phyloP scores from a whole-genome alignment of 2,797 vertebrate species.

The Mus spretus region DNA sequence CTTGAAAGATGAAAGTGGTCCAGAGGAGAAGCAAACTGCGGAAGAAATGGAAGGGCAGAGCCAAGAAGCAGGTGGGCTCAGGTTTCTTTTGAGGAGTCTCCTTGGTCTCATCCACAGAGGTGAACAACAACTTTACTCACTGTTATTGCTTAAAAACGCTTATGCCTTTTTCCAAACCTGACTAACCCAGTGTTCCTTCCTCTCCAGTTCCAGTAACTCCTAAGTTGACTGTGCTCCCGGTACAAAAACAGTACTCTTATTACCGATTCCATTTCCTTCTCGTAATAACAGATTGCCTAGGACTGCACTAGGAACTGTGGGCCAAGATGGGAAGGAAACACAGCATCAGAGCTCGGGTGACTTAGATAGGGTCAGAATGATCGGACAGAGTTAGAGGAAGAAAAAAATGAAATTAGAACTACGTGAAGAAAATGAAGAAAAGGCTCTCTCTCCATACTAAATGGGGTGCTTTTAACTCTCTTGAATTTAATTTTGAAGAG shows the following conservation, averaged over 20 bases:
- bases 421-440: slow-evolving; percentile 42
- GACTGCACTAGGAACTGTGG: slow-evolving; percentile 2
- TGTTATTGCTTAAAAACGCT: slow-evolving; percentile 75
- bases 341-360: background rate
- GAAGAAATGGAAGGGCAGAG: slow-evolving; percentile 81
- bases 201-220: slow-evolving; percentile 67
- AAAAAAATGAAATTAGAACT: slow-evolving; percentile 39
- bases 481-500: background rate
- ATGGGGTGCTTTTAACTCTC: background rate
- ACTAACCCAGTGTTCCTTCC: slow-evolving; percentile 66
- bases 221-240: slow-evolving; percentile 60
- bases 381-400: background rate
- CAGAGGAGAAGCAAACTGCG: slow-evolving; percentile 75
- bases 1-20: slow-evolving; percentile 81
- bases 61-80: slow-evolving; percentile 87
- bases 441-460: background rate
- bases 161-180: slow-evolving; percentile 76
- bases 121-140: slow-evolving; percentile 80
- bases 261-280: slow-evolving; percentile 43
- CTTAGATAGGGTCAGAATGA: slow-evolving; percentile 33
- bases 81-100: slow-evolving; percentile 78
- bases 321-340: background rate
- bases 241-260: slow-evolving; percentile 66
- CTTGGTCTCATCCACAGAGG: slow-evolving; percentile 78
- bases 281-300: slow-evolving; percentile 23